phyloP scores from a whole-genome alignment of 2,113 vertebrate species.

The Melanerpes aurifrons region DNA sequence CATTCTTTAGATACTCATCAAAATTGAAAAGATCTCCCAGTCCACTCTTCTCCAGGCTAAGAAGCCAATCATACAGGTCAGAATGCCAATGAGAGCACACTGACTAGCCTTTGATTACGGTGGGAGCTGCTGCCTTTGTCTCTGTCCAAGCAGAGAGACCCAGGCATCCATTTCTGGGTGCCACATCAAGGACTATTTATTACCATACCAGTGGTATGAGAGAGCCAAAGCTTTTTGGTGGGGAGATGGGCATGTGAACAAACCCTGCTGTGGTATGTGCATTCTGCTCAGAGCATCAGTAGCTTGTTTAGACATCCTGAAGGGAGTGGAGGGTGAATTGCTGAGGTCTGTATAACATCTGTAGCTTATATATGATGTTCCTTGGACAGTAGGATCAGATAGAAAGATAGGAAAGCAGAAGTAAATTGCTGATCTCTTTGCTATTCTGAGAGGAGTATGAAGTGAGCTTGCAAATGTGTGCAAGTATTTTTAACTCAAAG shows the following conservation, averaged over 20 bases:
- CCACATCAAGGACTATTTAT: background rate
- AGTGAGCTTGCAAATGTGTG: background rate
- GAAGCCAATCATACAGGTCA: too few species aligned
- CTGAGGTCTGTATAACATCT: background rate
- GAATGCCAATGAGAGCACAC: background rate
- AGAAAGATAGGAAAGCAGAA: background rate
- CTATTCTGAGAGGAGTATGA: background rate
- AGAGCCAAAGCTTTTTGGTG: background rate
- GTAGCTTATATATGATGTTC: background rate
- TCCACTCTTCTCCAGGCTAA: too few species aligned
- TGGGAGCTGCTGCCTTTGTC: fast-evolving
- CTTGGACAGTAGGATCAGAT: background rate
- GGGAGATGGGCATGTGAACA: background rate
- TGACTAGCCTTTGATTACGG: background rate
- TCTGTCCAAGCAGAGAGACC: background rate
- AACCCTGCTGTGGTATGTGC: background rate
- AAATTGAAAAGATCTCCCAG: too few species aligned
- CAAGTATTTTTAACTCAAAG: background rate
- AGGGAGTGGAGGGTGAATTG: background rate
- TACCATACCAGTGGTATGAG: background rate
- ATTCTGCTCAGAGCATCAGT: background rate
- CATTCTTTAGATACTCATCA: too few species aligned
- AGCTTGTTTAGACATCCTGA: background rate
- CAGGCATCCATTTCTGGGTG: background rate
- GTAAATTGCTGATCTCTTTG: background rate